phyloP scores from a whole-genome alignment of 2,113 vertebrate species.

The Melanerpes formicivorus region DNA sequence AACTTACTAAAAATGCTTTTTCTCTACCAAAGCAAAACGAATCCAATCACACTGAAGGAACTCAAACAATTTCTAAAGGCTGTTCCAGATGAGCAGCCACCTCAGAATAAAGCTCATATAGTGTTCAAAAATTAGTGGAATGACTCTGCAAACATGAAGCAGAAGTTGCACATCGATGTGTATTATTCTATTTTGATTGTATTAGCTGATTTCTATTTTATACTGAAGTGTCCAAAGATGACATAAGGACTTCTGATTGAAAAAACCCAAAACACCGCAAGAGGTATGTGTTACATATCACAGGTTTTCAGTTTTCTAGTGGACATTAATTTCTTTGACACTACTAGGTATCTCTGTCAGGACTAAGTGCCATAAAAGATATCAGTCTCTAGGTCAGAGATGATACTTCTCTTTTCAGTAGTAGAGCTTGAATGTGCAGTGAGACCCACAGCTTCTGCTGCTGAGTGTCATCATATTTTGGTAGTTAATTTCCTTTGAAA shows the following conservation, averaged over 20 bases:
- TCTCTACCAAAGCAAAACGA: neutral
- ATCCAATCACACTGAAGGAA: neutral
- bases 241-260: neutral
- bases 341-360: neutral
- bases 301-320: neutral
- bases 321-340: neutral
- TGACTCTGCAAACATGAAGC: neutral
- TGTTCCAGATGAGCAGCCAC: neutral
- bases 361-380: neutral
- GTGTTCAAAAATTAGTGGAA: neutral
- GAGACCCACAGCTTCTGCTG: constrained; percentile 8
- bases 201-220: neutral
- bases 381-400: neutral
- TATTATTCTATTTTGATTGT: neutral
- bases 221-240: neutral
- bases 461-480: neutral
- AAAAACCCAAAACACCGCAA: neutral
- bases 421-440: neutral
- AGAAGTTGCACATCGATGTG: neutral
- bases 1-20: neutral
- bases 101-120: neutral
- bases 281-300: fast-evolving
- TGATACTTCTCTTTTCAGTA: neutral
- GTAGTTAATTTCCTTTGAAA: constrained; percentile 56
- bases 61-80: neutral